Evolutionary conservation across 2,797 vertebrate species (phyloP), one percentile per base, ranked within the genome.

Genomic region (Triplophysa bombifrons): DNA sequence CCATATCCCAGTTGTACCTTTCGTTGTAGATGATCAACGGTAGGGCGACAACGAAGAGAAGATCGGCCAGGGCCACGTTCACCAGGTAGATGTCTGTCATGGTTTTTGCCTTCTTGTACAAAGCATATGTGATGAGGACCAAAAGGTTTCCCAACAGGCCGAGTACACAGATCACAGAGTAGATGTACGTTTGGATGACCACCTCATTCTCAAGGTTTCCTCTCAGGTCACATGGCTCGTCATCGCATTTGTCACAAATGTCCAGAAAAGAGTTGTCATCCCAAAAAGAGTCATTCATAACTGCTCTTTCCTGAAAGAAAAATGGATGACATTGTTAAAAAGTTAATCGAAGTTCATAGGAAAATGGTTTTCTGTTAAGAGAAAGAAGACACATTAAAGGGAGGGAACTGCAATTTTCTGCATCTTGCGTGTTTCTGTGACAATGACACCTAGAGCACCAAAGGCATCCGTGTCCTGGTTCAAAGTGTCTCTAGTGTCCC

Each of bases 1-100:
- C 92, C 63, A 98, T 97, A 11, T 83, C 17, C 97, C 97, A 99
- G 0, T 67, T 0, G 5, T 91, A 84, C 38, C 89, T 89, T n/a
- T 96, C 95, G 71, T 96, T 96, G 87, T 97, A 93, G 22, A 91
- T 86, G 75, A 93, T 92, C 9, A 94, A 86, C 0, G 97, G 97
- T 20, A 98, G 93, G 0, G 95, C 93, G 1, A 94, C 81, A 16
- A 96, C 94, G 20, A 98, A 97, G 0, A 97, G 82, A 30, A 97
- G 92, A 87, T 99, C 97, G 0, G 95, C 93, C 20, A 96, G 83
- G 0, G 97, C 95, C 91, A 98, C 91, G 17, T 98, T 97, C 72
- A 96, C 80, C 25, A 98, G 96, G 58, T 93, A 98, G 8, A 97
- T 84, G 0, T 99, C 97, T 0, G 97, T 98, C 95, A 98, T 96